phyloP scores from a whole-genome alignment of 2,113 vertebrate genomes.

The Dasyornis broadbenti region DNA sequence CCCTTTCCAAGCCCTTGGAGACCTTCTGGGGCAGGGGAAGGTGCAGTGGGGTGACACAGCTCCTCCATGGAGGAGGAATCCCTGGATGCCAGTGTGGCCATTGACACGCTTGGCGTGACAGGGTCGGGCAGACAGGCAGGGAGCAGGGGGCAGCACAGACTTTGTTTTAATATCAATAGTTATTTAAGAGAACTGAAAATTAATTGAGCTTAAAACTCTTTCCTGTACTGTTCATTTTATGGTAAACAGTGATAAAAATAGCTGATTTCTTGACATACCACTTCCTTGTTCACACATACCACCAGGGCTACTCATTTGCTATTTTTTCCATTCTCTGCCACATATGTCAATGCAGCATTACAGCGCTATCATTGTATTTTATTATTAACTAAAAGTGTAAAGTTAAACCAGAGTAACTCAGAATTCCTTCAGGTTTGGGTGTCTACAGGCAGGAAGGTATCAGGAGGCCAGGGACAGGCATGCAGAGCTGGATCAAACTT shows the following conservation, averaged over 20 bases:
- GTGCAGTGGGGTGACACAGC: no score
- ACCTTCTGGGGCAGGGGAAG: background rate
- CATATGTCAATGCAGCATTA: background rate
- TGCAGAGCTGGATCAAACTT: background rate
- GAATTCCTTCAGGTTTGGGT: background rate
- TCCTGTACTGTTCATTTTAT: background rate
- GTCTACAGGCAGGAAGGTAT: background rate
- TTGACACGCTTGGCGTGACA: fast-evolving
- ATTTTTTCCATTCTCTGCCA: background rate
- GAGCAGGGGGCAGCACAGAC: background rate
- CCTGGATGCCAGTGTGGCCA: fast-evolving
- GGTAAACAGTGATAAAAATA: background rate
- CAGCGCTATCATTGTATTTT: background rate
- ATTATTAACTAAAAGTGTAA: background rate
- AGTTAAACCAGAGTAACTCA: background rate
- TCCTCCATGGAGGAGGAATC: no score
- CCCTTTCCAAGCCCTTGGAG: background rate
- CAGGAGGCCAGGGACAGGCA: background rate
- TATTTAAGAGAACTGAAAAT: background rate
- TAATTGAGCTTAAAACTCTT: background rate
- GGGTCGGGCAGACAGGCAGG: fast-evolving
- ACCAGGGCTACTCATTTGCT: background rate
- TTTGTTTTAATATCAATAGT: background rate
- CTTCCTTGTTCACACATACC: background rate
- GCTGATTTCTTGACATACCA: background rate